Conservation (phyloP, 2,888 invertebrate genomes). For the Argyresthia albistria region DNA sequence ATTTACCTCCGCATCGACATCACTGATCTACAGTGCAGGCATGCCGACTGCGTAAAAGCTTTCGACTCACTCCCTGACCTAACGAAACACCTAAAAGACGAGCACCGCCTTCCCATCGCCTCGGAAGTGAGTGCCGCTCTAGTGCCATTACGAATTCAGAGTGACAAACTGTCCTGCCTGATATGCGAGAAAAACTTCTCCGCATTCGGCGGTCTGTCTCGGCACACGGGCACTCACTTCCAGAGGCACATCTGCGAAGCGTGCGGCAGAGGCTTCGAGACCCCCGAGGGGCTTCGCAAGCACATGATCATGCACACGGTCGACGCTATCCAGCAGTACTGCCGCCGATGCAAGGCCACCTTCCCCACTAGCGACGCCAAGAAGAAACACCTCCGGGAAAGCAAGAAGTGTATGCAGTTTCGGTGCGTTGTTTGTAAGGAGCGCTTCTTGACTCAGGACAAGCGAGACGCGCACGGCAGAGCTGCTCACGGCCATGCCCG, state of each 20-base stretch:
- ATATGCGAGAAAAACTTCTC: neutral
- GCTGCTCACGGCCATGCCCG: slow-evolving; percentile 9
- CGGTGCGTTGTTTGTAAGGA: slow-evolving; percentile 7
- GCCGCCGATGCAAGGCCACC: slow-evolving; percentile 5
- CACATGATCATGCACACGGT: slow-evolving; percentile 1
- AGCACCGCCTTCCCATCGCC: neutral
- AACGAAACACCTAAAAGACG: slow-evolving; percentile 1
- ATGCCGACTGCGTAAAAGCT: neutral
- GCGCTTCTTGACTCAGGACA: slow-evolving; percentile 4
- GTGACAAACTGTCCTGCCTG: neutral
- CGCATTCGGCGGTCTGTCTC: neutral
- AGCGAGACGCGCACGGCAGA: slow-evolving; percentile 6
- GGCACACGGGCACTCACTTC: neutral
- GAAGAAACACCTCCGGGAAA: slow-evolving; percentile 1
- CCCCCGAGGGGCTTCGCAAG: slow-evolving; percentile 1
- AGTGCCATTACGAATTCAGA: neutral
- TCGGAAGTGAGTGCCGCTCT: neutral
- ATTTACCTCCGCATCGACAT: slow-evolving; percentile 5
- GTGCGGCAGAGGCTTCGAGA: slow-evolving; percentile 8
- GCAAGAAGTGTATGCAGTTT: neutral
- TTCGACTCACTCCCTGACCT: slow-evolving; percentile 1
- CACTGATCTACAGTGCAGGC: slow-evolving; percentile 5
- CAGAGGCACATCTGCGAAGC: slow-evolving; percentile 3
- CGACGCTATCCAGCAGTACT: neutral
- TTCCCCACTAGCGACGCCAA: slow-evolving; percentile 5